Conservation (phyloP, 2,888 invertebrate genomes). For the Chalcosyrphus nemorum region DNA sequence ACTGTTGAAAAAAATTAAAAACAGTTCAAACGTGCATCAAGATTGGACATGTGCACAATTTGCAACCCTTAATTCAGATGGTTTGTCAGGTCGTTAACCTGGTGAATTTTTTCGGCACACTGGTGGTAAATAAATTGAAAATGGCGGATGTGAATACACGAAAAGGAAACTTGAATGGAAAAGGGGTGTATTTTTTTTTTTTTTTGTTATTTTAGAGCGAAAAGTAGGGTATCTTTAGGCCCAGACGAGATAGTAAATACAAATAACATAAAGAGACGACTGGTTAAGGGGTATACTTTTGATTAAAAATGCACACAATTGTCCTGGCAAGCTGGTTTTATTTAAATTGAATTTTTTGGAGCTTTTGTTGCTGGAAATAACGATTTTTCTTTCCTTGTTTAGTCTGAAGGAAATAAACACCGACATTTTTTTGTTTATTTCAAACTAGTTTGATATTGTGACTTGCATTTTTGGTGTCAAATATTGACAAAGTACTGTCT, state of each 20-base stretch:
- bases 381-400: too few relatives aligned
- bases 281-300: neutral
- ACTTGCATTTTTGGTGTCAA: too few relatives aligned
- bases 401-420: too few relatives aligned
- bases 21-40: neutral
- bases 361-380: neutral
- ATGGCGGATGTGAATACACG: slow-evolving; percentile 19
- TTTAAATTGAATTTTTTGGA: neutral
- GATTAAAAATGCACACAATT: neutral
- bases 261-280: neutral
- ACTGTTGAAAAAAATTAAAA: too few relatives aligned
- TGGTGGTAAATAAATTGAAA: slow-evolving; percentile 40
- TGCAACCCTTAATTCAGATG: slow-evolving; percentile 56
- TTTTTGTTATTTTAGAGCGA: neutral
- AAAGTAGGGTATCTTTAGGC: neutral
- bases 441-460: too few relatives aligned
- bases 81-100: slow-evolving; percentile 57
- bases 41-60: slow-evolving; percentile 57
- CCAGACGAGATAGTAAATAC: neutral
- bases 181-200: too few relatives aligned
- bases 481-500: too few relatives aligned
- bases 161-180: neutral
- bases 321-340: neutral
- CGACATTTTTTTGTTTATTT: too few relatives aligned
- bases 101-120: slow-evolving; percentile 43